Conservation (phyloP, 1,140 invertebrate species). For the Choristoneura fumiferana region DNA sequence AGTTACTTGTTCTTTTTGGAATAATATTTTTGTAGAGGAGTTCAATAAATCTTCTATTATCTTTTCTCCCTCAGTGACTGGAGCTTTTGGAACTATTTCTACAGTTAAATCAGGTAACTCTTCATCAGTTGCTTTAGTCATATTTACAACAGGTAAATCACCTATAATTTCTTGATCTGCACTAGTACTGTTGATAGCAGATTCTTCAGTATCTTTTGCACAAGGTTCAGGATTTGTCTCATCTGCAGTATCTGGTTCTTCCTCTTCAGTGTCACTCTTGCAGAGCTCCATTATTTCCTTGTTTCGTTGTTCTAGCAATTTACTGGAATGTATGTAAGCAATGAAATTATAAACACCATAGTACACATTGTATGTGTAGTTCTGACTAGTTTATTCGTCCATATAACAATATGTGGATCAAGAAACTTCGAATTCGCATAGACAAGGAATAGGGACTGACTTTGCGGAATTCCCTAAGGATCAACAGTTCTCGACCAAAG, state of each 20-base stretch:
- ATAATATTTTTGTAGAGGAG: neutral
- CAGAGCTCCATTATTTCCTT: conserved; percentile 81
- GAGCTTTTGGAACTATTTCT: conserved; percentile 4
- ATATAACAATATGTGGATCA: too few relatives aligned
- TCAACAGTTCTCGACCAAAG: too few relatives aligned
- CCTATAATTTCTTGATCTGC: neutral
- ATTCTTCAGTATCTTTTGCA: neutral
- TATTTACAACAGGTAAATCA: neutral
- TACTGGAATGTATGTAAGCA: too few relatives aligned
- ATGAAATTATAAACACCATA: too few relatives aligned
- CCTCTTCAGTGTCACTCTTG: conserved; percentile 79
- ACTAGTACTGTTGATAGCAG: too few relatives aligned
- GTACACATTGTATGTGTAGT: too few relatives aligned
- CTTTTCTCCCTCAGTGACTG: conserved; percentile 19
- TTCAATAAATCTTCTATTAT: conserved; percentile 3
- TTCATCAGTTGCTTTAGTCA: neutral
- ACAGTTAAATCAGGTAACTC: neutral
- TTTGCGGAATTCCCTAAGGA: too few relatives aligned
- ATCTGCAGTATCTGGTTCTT: conserved; percentile 33
- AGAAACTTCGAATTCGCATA: too few relatives aligned
- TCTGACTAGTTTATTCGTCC: too few relatives aligned
- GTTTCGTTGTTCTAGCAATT: conserved; percentile 77
- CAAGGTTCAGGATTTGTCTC: conserved; percentile 1
- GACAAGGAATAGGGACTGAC: too few relatives aligned
- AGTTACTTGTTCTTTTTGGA: conserved; percentile 7